These are phyloP conservation scores for Phania funesta DNA, from an alignment of 2,888 invertebrate genomes.

Conservation along the genomic window DNA sequence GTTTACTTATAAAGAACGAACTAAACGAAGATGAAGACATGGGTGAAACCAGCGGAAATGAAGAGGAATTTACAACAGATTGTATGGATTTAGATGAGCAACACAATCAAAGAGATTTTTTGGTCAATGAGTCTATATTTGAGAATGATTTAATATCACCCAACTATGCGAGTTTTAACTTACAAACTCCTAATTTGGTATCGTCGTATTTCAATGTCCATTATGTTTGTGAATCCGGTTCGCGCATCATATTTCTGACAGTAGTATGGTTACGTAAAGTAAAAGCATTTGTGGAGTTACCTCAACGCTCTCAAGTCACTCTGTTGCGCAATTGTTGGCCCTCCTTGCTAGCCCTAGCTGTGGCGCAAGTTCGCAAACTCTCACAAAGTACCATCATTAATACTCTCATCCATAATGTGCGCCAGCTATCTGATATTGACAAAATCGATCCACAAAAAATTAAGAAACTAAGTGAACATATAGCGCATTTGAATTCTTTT, in stretches of 20 bases:
- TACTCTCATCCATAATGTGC: conserved; percentile 85
- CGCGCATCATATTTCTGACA: conserved; percentile 92
- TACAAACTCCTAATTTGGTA: conserved; percentile 89
- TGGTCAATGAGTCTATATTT: conserved; percentile 76
- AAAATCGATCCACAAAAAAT: conserved; percentile 89
- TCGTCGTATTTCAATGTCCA: conserved; percentile 95
- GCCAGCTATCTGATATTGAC: conserved; percentile 81
- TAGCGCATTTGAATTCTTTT: conserved; percentile 91
- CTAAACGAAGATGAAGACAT: conserved; percentile 74
- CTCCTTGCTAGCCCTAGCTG: conserved; percentile 93
- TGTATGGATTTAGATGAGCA: conserved; percentile 69
- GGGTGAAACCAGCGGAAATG: conserved; percentile 70
- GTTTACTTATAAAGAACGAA: conserved; percentile 74
- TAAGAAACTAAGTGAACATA: conserved; percentile 88
- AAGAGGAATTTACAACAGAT: conserved; percentile 70
- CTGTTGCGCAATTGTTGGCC: conserved; percentile 95
- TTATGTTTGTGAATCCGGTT: conserved; percentile 97
- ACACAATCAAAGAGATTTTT: conserved; percentile 71
- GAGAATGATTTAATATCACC: conserved; percentile 86
- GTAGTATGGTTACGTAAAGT: conserved; percentile 95
- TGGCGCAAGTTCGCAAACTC: conserved; percentile 91
- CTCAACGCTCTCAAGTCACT: conserved; percentile 90
- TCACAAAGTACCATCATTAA: conserved; percentile 90
- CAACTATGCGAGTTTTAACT: conserved; percentile 86
- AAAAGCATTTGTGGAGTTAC: conserved; percentile 90